These are phyloP conservation scores for Coenonympha glycerion DNA, from an alignment of 2,888 invertebrate species.

Conservation along the genomic window DNA sequence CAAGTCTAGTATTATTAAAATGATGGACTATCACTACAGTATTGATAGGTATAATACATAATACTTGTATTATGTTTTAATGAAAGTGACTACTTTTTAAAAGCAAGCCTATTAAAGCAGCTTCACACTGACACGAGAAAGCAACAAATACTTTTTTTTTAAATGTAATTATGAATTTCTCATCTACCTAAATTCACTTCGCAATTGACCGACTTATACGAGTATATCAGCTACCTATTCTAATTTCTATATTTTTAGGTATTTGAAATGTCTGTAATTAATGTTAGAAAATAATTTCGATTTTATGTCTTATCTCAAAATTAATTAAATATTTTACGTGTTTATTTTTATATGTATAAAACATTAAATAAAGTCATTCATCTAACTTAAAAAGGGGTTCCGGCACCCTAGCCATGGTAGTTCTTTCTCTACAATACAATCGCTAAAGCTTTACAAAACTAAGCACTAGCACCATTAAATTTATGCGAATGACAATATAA, in stretches of 20 bases:
- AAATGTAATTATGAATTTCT: slow-evolving; percentile 41
- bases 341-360: too few species aligned
- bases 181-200: slow-evolving; percentile 41
- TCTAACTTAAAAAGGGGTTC: too few species aligned
- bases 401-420: too few species aligned
- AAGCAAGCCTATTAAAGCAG: slow-evolving; percentile 50
- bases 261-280: background rate
- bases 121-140: slow-evolving; percentile 49
- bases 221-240: slow-evolving; percentile 36
- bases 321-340: too few species aligned
- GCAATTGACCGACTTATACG: slow-evolving; percentile 69
- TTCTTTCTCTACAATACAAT: too few species aligned
- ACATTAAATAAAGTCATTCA: too few species aligned
- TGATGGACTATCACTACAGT: slow-evolving; percentile 2
- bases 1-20: too few species aligned
- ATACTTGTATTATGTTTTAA: slow-evolving; percentile 28
- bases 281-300: background rate
- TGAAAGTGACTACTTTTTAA: slow-evolving; percentile 46
- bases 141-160: slow-evolving; percentile 48
- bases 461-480: too few species aligned
- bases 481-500: too few species aligned
- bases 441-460: too few species aligned
- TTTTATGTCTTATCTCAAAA: too few species aligned
- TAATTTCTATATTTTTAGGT: slow-evolving; percentile 31
- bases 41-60: slow-evolving; percentile 22